phyloP scores from a whole-genome alignment of 1,140 invertebrate species.

The Ceratosolen solmsi region DNA sequence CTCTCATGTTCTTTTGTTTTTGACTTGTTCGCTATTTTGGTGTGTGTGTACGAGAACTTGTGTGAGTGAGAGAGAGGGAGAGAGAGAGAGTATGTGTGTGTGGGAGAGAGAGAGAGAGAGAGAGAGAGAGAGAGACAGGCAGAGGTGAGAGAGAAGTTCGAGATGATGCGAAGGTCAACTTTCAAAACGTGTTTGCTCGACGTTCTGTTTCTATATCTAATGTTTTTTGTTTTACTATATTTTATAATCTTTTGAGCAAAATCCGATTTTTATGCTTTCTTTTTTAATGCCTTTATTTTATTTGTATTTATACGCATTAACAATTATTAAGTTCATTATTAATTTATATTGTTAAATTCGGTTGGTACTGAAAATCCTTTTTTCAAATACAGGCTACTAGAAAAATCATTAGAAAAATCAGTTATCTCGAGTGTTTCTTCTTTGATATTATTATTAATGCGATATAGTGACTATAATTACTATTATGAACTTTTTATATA shows the following conservation, averaged over 20 bases:
- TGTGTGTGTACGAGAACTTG: background rate
- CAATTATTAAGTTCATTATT: too few species aligned
- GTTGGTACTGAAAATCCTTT: too few species aligned
- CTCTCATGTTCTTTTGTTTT: background rate
- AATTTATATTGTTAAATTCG: too few species aligned
- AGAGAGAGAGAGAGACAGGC: background rate
- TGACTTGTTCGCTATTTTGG: constrained; percentile 26
- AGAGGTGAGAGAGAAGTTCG: background rate
- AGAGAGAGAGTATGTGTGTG: background rate
- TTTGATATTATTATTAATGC: too few species aligned
- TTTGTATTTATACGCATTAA: too few species aligned
- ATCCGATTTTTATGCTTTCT: background rate
- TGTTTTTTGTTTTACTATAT: background rate
- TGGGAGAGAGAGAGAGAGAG: background rate
- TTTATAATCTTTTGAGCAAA: background rate
- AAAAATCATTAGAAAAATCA: too few species aligned
- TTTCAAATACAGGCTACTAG: too few species aligned
- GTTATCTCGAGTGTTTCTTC: too few species aligned
- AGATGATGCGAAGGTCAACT: constrained; percentile 35
- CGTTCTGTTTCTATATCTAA: background rate
- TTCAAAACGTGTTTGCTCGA: constrained; percentile 24
- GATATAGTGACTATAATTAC: too few species aligned
- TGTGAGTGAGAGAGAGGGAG: background rate
- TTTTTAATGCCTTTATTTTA: background rate
- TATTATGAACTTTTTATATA: too few species aligned